These are phyloP conservation scores for Litocranius walleri DNA, from an alignment of 2,113 vertebrate species.

Conservation along the genomic window DNA sequence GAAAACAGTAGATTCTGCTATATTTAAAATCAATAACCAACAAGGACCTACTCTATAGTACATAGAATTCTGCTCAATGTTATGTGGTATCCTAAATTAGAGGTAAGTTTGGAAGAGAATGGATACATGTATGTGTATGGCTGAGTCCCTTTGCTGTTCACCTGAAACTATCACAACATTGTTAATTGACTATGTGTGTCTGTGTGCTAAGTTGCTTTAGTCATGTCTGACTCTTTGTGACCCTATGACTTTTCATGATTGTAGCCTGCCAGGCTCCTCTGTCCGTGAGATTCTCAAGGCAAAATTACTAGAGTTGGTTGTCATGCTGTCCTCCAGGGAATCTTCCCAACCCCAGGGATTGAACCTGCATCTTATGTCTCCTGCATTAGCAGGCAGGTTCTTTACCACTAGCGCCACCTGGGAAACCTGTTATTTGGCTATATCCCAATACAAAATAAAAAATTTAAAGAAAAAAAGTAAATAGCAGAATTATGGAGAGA, in stretches of 20 bases:
- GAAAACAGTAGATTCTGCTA: neutral
- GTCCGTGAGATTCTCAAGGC: neutral
- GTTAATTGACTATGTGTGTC: neutral
- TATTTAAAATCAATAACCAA: neutral
- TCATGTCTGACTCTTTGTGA: neutral
- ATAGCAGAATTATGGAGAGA: neutral
- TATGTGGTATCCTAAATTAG: neutral
- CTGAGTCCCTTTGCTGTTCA: neutral
- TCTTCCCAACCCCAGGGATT: neutral
- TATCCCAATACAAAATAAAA: neutral
- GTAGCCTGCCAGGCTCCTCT: neutral
- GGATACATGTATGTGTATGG: neutral
- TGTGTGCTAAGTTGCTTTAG: neutral
- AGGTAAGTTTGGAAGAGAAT: neutral
- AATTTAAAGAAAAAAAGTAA: neutral
- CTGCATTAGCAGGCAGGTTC: neutral
- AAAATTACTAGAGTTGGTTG: neutral
- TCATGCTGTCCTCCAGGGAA: neutral
- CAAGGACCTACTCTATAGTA: neutral
- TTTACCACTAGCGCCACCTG: rapidly evolving
- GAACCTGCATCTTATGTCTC: neutral
- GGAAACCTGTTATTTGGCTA: neutral
- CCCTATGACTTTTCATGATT: neutral
- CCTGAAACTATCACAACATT: neutral
- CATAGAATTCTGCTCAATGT: neutral